Conservation (phyloP, 2,888 invertebrate species). For the Glyphotaelius pellucidus region DNA sequence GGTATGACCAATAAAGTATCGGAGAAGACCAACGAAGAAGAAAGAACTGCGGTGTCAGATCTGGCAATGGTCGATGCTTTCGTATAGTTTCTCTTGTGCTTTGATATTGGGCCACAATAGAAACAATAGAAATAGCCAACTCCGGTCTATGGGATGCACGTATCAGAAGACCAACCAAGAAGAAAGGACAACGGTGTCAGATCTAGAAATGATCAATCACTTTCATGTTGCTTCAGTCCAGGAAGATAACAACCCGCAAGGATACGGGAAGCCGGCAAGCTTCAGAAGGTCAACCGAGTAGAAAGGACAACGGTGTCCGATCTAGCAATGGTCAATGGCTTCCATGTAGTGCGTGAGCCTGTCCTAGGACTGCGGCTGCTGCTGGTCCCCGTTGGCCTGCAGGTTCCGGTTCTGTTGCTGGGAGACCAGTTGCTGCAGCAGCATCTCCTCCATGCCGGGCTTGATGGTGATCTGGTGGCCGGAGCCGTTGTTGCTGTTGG, state of each 20-base stretch:
- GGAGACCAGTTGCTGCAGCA: constrained; percentile 58
- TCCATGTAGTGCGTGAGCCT: background rate
- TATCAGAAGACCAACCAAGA: no score
- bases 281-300: no score
- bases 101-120: no score
- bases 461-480: constrained; percentile 76
- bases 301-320: background rate
- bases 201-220: background rate
- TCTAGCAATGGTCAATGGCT: background rate
- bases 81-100: background rate
- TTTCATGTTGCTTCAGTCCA: background rate
- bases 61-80: background rate
- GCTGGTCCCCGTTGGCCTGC: constrained; percentile 31
- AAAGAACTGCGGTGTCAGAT: background rate
- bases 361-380: constrained; percentile 49
- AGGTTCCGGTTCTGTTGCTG: background rate
- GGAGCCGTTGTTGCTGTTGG: constrained; percentile 64
- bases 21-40: background rate
- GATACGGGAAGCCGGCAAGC: no score
- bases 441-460: constrained; percentile 68
- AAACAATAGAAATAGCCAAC: no score
- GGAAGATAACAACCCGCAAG: no score
- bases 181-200: no score
- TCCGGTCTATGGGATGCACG: no score
- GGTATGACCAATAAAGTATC: background rate